Base-by-base conservation (phyloP, 37 sponge, comb jelly and placozoan species). In the Dysidea cf. avara region DNA sequence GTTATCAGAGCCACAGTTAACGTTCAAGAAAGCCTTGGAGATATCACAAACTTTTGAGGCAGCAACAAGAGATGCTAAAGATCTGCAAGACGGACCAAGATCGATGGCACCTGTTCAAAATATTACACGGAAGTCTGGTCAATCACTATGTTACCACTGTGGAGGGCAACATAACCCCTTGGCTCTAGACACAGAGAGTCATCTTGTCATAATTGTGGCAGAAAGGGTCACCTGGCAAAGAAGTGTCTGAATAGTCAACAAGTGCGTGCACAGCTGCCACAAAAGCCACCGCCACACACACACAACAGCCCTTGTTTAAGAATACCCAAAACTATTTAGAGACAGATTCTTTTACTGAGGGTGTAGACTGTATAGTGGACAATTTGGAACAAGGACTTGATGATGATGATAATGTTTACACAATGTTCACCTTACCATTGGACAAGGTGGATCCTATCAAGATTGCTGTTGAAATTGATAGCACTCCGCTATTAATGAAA, bases 1-100 rank as follows among this genome's bases (percentile, higher is more conserved):
- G 28, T 31, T 63, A 36, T 63, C 64, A 36, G 64, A 63, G 30
- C 64, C 64, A 3, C 38, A 28, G 38, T 63, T 63, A 28, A 63
- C 64, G 7, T 28, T 63, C 30, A 28, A 13, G 7, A 63, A 63
- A 7, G 64, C 30, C 4, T n/a, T 63, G 32, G 76, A 75, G 37
- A 32, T 75, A 1, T 24, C 76, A 12, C 76, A 35, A 21, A 40
- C 46, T 6, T n/a, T 58, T 26, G 64, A 75, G 24, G 20, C 65
- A 17, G 64, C 65, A 11, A 29, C 25, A 34, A 20, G 46, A 51
- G 40, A 75, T 46, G 53, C 51, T 20, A 6, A 53, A 4, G 33
- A 50, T 18, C 29, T 53, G 24, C 72, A 71, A 54, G 16, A 11
- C 34, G n/a, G 5, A 39, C 13, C 3, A 7, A 39, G 24, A 5